Evolutionary conservation across 2,113 vertebrate genomes (phyloP).

Genomic region (Eulemur rufifrons): DNA sequence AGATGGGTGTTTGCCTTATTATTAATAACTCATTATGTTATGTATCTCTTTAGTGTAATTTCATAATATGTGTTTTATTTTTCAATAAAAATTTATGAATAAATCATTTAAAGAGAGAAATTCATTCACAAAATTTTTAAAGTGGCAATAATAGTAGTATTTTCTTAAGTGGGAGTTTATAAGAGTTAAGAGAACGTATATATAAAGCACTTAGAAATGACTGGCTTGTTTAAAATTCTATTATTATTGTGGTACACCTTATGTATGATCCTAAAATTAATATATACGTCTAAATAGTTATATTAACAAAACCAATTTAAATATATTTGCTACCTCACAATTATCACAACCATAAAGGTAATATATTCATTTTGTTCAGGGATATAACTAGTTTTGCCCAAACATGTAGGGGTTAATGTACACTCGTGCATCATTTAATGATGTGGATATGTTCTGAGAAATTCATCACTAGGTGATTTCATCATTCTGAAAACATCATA

Average conservation of each 20-base stretch:
- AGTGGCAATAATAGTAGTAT: background rate
- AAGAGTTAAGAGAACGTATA: background rate
- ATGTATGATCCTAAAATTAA: background rate
- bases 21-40: background rate
- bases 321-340: background rate
- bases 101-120: background rate
- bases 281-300: background rate
- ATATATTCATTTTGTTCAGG: background rate
- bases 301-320: background rate
- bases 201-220: background rate
- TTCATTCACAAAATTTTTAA: background rate
- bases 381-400: background rate
- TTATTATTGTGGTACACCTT: background rate
- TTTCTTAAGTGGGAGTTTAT: background rate
- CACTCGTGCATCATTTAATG: background rate
- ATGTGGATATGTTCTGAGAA: background rate
- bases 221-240: background rate
- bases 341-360: background rate
- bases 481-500: background rate
- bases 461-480: background rate
- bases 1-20: background rate
- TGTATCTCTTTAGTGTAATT: background rate
- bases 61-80: background rate
- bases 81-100: background rate
- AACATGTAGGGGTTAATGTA: background rate